Evolutionary conservation across 1,140 invertebrate species (phyloP).

Genomic region (Drosophila pectinifera): DNA sequence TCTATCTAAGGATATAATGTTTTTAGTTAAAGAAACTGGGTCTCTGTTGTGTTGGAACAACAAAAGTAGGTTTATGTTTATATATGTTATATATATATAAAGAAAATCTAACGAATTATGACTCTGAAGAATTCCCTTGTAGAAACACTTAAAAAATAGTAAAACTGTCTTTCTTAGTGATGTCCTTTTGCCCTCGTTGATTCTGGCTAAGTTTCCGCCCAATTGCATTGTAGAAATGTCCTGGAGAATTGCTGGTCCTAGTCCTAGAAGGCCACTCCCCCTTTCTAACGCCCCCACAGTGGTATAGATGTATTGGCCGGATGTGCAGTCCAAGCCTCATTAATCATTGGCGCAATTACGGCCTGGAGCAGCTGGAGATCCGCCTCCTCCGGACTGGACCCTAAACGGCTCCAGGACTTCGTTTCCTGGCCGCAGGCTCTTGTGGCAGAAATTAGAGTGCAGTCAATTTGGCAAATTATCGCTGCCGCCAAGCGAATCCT

Average conservation of each 20-base stretch:
- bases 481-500: background rate
- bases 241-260: background rate
- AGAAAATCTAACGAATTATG: too few relatives aligned
- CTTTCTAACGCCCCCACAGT: too few relatives aligned
- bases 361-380: background rate
- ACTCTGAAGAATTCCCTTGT: too few relatives aligned
- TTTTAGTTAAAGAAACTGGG: too few relatives aligned
- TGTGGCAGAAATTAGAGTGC: constrained; percentile 26
- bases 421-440: constrained; percentile 7
- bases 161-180: too few relatives aligned
- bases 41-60: too few relatives aligned
- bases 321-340: constrained; percentile 1
- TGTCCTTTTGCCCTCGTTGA: too few relatives aligned
- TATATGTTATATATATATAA: too few relatives aligned
- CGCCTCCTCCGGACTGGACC: background rate
- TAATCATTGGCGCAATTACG: constrained; percentile 18
- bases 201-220: background rate
- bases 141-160: too few relatives aligned
- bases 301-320: too few relatives aligned
- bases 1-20: background rate
- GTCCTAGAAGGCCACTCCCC: background rate
- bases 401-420: constrained; percentile 10
- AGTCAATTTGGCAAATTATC: constrained; percentile 39
- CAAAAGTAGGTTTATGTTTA: too few relatives aligned
- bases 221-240: background rate